Percentiles rank a stretch among this genome's conserved stretches.
phyloP scores from a whole-genome alignment of 2,113 vertebrate species.

The Cnemophilus loriae region DNA sequence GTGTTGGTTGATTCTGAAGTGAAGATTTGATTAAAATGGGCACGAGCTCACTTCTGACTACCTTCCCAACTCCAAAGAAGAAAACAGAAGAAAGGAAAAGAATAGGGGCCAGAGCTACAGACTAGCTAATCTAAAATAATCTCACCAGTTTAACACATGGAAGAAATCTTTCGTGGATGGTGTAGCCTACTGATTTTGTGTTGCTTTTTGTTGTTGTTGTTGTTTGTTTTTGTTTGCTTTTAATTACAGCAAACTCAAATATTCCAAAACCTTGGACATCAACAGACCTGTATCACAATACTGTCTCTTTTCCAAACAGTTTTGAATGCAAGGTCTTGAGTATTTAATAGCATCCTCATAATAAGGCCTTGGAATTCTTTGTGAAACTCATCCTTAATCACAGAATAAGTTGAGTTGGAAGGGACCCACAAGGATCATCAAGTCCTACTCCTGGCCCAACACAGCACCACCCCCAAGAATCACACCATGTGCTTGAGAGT shows the following conservation, averaged over 20 bases:
- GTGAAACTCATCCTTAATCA: neutral
- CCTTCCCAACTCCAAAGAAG: neutral
- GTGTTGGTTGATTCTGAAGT: neutral
- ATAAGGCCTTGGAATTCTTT: neutral
- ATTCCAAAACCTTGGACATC: neutral
- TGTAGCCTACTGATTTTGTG: neutral
- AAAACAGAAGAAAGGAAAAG: neutral
- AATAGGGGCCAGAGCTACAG: neutral
- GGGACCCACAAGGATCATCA: neutral
- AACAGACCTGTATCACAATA: neutral
- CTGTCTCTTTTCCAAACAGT: neutral
- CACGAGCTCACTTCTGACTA: neutral
- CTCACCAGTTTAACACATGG: neutral
- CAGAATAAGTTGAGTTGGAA: neutral
- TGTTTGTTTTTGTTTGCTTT: neutral
- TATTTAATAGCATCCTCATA: neutral
- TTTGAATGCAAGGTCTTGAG: neutral
- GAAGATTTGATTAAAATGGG: neutral
- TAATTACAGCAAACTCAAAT: neutral
- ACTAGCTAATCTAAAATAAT: neutral
- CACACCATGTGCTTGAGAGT: no score
- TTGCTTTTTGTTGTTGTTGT: neutral
- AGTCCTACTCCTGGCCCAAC: neutral
- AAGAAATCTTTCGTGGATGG: neutral
- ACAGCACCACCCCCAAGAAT: neutral